phyloP scores from a whole-genome alignment of 2,113 vertebrate species.

The Rousettus leschenaultii region DNA sequence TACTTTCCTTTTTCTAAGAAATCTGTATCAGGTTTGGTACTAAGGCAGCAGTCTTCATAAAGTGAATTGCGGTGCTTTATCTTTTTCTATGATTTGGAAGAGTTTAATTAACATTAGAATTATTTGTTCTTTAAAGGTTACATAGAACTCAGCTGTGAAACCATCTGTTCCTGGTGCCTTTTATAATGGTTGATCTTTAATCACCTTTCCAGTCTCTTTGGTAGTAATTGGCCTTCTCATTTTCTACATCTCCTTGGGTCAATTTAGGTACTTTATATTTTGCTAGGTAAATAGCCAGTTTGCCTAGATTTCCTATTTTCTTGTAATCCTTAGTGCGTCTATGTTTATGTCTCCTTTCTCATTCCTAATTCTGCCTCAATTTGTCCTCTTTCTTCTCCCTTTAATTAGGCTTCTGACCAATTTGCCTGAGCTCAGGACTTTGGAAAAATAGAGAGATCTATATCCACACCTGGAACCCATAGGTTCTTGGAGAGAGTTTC shows the following conservation, averaged over 20 bases:
- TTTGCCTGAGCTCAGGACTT: neutral
- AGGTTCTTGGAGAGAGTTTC: neutral
- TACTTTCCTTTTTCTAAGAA: neutral
- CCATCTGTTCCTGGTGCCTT: conserved; percentile 69
- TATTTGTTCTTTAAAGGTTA: conserved; percentile 70
- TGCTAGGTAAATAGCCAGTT: neutral
- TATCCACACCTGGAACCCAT: rapidly evolving
- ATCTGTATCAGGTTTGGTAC: neutral
- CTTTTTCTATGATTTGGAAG: conserved; percentile 40
- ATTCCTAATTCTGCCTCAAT: neutral
- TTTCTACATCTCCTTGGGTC: conserved; percentile 16
- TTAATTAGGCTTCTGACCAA: neutral
- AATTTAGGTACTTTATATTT: conserved; percentile 39
- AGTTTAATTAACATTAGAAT: conserved; percentile 54
- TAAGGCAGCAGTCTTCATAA: neutral
- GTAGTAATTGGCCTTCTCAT: neutral
- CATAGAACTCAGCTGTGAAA: conserved; percentile 62
- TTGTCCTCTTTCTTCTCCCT: neutral
- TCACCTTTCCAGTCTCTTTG: conserved; percentile 23
- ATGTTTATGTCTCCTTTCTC: neutral
- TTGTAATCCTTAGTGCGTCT: neutral
- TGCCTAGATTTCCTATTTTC: neutral
- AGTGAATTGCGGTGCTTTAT: neutral
- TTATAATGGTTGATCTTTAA: conserved; percentile 48
- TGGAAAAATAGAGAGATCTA: neutral